Conservation (phyloP, 2,797 vertebrate genomes). For the Calcarius lapponicus region DNA sequence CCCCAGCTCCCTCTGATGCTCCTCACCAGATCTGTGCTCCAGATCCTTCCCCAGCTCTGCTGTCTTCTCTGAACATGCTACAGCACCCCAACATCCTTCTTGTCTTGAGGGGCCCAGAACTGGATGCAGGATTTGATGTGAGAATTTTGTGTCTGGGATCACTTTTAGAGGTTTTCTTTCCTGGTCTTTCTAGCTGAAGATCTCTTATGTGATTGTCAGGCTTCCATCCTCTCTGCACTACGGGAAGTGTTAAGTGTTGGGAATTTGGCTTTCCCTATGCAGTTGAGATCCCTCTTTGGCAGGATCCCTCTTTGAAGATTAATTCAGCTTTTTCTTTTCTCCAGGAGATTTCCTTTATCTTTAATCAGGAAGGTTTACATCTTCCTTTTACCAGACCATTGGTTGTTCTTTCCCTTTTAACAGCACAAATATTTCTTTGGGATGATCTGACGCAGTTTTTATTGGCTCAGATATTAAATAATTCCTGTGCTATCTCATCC, state of each 20-base stretch:
- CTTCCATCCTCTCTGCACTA: not conserved
- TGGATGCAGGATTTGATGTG: not conserved
- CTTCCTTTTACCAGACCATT: not conserved
- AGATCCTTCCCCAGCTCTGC: not conserved
- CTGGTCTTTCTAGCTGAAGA: not conserved
- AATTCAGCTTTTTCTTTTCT: not conserved
- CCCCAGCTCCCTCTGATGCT: not conserved
- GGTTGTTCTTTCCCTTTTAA: constrained; percentile 20
- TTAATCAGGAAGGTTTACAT: not conserved
- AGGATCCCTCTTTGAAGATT: not conserved
- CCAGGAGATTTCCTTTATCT: not conserved
- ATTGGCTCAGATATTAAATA: constrained; percentile 50
- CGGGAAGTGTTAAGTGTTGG: not conserved
- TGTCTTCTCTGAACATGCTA: not conserved
- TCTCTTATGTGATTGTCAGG: not conserved
- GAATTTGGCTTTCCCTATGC: not conserved
- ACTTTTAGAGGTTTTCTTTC: not conserved
- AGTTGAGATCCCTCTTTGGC: not conserved
- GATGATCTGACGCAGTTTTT: constrained; percentile 28
- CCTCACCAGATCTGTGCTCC: not conserved
- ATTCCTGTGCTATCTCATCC: constrained; percentile 25
- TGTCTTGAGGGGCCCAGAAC: not conserved
- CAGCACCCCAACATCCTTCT: not conserved
- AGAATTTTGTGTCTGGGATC: not conserved
- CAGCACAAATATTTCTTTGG: not conserved